Percentiles rank a stretch among this genome's conserved stretches.
Conservation (phyloP, 2,888 invertebrate genomes). For the Diadegma fenestrale region DNA sequence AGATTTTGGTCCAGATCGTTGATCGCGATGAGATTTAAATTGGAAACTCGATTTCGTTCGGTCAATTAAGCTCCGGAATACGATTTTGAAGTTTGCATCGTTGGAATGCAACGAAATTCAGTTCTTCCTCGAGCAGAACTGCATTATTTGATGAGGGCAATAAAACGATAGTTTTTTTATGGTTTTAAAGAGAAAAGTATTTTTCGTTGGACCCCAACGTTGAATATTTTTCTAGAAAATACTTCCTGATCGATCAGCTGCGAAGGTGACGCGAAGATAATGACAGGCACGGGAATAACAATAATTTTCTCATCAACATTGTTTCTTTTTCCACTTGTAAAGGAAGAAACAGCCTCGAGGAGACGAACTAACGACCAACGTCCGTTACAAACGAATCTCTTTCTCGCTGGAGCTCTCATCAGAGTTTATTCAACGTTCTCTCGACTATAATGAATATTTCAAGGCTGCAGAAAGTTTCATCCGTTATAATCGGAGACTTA, state of each 20-base stretch:
- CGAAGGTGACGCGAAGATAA: not conserved
- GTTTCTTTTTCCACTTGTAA: not conserved
- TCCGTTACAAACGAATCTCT: slow-evolving; percentile 32
- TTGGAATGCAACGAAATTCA: too few relatives aligned
- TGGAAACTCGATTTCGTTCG: too few relatives aligned
- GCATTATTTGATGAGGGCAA: too few relatives aligned
- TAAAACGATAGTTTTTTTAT: too few relatives aligned
- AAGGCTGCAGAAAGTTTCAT: slow-evolving; percentile 64
- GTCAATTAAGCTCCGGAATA: too few relatives aligned
- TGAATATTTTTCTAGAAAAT: not conserved
- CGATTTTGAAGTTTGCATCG: too few relatives aligned
- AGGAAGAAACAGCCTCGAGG: slow-evolving; percentile 14
- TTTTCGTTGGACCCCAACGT: too few relatives aligned
- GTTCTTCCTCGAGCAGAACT: too few relatives aligned
- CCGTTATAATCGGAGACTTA: slow-evolving; percentile 48
- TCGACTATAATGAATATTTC: slow-evolving; percentile 42
- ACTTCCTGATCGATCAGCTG: not conserved
- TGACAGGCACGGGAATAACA: slow-evolving; percentile 2
- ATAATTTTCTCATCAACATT: slow-evolving; percentile 3
- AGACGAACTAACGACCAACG: slow-evolving; percentile 8
- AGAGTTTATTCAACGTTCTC: not conserved
- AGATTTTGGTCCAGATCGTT: too few relatives aligned
- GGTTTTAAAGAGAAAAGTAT: too few relatives aligned
- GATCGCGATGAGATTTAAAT: too few relatives aligned
- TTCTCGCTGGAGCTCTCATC: not conserved